Evolutionary conservation across 2,888 invertebrate genomes (phyloP), one percentile per base, ranked within the genome.

Genomic region (Dimorphilus gyrociliatus): DNA sequence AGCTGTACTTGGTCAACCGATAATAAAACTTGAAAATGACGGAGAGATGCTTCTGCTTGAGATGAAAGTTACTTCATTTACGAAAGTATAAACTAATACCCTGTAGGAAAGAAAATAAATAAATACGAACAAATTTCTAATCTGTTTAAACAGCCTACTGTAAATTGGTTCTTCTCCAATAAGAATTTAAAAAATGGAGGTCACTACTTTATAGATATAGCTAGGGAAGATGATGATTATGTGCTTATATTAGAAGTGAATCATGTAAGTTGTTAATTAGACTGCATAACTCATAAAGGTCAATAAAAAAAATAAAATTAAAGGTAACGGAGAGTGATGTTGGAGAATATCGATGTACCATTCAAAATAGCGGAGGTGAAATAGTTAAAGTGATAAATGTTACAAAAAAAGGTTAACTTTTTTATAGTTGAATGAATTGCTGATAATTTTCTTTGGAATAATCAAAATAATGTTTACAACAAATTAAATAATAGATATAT

Each of bases 321-420:
- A 51, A 82, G 81, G 85, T 51, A 8, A 48, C 44, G 28, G 46
- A 84, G 41, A 81, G 82, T 54, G 94, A 97, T 68, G 90, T 90
- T 49, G 97, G 94, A 45, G 71, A 90, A 40, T 97, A 94, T 70
- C 90, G 92, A 65, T 92, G 94, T 37, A 41, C 46, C 13, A 43
- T 55, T 54, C 90, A 90, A 70, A 92, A 88, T 70, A 85, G 88
- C 68, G 75, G 88, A 54, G 92, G 92, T 63, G 90, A 92, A 68
- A 85, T 85, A 63, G 86, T 42, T 19, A 38, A 40, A 21, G 8
- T 23, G n/a, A 19, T 35, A 10, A 25, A 21, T 12, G 27, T 37
- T 13, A 13, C 19, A n/a, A 21, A 33, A 4, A 27, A 33, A 32
- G 24, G 36, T 37, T 21, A 37, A 25, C 25, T n/a, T 10, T 16